phyloP scores from a whole-genome alignment of 2,797 vertebrate genomes.

The Simalia tracyae region DNA sequence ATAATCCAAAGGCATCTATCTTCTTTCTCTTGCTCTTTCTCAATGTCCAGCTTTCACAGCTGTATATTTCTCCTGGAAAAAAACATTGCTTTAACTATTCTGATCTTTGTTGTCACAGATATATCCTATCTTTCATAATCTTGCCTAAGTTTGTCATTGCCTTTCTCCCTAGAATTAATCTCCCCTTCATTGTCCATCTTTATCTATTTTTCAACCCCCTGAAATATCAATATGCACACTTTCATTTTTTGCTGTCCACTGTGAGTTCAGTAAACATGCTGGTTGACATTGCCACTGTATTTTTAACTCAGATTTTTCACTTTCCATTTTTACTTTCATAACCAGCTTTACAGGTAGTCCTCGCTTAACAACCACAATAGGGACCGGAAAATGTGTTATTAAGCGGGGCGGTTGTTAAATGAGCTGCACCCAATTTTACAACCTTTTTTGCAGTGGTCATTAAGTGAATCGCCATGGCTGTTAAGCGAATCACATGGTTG shows the following conservation, averaged over 20 bases:
- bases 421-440: too few species aligned
- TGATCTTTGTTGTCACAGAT: neutral
- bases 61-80: neutral
- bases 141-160: neutral
- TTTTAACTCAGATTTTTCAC: neutral
- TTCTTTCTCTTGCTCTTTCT: neutral
- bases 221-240: neutral
- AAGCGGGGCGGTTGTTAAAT: too few species aligned
- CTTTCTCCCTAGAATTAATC: neutral
- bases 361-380: too few species aligned
- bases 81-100: neutral
- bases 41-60: neutral
- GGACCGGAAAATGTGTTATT: too few species aligned
- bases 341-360: too few species aligned
- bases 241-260: neutral
- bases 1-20: neutral
- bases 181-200: neutral
- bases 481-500: too few species aligned
- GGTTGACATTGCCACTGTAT: neutral
- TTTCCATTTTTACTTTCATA: neutral
- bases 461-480: too few species aligned
- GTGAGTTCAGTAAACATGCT: neutral
- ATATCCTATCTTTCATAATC: neutral
- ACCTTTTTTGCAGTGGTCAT: too few species aligned
- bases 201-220: neutral